Conservation (phyloP, 2,797 vertebrate species). For the Sebastes diploproa region DNA sequence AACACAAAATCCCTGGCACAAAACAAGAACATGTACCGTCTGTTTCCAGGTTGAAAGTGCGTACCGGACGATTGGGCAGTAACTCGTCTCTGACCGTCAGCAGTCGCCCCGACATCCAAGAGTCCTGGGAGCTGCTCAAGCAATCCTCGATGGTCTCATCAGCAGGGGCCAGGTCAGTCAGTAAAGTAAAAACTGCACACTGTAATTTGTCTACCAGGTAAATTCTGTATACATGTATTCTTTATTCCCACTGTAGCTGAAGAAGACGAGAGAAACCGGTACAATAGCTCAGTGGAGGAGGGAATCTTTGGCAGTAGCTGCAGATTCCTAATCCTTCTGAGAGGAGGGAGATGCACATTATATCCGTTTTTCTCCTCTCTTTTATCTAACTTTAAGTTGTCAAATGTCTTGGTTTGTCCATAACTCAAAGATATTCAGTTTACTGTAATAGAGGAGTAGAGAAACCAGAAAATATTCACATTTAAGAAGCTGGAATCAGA, state of each 20-base stretch:
- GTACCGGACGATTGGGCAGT: slow-evolving; percentile 64
- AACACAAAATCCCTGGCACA: background rate
- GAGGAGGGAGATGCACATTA: background rate
- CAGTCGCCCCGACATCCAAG: slow-evolving; percentile 67
- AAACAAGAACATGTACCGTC: background rate
- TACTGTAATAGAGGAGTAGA: fast-evolving
- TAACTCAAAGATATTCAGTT: no score
- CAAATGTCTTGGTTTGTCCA: no score
- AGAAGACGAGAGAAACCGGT: background rate
- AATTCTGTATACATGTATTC: background rate
- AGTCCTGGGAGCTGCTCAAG: slow-evolving; percentile 75
- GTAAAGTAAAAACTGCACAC: background rate
- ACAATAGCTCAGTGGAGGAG: background rate
- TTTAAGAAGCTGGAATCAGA: no score
- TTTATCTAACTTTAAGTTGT: background rate
- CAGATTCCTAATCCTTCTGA: slow-evolving; percentile 34
- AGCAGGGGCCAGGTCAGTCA: slow-evolving; percentile 69
- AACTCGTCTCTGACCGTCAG: slow-evolving; percentile 74
- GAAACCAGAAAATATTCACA: no score
- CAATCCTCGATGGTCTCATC: slow-evolving; percentile 45
- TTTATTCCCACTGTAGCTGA: background rate
- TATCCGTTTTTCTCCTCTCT: fast-evolving
- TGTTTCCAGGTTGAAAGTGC: slow-evolving; percentile 71
- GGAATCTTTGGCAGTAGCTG: slow-evolving; percentile 8
- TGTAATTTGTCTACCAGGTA: background rate